Evolutionary conservation across 2,888 invertebrate genomes (phyloP).

Genomic region (Lagria hirta): DNA sequence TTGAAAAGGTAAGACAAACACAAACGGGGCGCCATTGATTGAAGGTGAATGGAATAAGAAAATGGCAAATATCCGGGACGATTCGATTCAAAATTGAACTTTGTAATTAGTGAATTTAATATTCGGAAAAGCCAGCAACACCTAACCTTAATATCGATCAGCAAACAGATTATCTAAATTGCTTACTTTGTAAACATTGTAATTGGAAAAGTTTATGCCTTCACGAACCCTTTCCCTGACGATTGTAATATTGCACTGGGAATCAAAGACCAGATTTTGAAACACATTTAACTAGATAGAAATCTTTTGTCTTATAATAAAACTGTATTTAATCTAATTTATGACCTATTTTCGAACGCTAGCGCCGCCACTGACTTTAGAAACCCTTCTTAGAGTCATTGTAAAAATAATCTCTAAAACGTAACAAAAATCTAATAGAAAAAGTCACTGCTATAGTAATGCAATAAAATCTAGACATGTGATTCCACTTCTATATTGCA

Average conservation of each 20-base stretch:
- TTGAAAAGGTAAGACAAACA: too few relatives aligned
- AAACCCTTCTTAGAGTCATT: too few relatives aligned
- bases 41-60: too few relatives aligned
- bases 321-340: constrained; percentile 16
- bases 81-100: constrained; percentile 41
- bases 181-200: constrained; percentile 51
- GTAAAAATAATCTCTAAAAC: too few relatives aligned
- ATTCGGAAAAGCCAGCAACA: constrained; percentile 43
- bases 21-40: too few relatives aligned
- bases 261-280: constrained; percentile 25
- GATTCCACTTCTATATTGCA: too few relatives aligned
- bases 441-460: too few relatives aligned
- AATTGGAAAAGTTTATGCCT: constrained; percentile 48
- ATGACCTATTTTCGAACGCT: too few relatives aligned
- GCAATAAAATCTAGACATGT: too few relatives aligned
- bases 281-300: constrained; percentile 18
- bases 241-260: constrained; percentile 23
- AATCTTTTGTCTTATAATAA: constrained; percentile 10
- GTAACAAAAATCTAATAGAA: too few relatives aligned
- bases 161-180: constrained; percentile 52
- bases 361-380: too few relatives aligned
- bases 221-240: constrained; percentile 34
- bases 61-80: constrained; percentile 40
- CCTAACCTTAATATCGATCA: constrained; percentile 47
- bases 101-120: constrained; percentile 45